Evolutionary conservation across 1,140 invertebrate species (phyloP).

Genomic region (Nasonia giraulti): DNA sequence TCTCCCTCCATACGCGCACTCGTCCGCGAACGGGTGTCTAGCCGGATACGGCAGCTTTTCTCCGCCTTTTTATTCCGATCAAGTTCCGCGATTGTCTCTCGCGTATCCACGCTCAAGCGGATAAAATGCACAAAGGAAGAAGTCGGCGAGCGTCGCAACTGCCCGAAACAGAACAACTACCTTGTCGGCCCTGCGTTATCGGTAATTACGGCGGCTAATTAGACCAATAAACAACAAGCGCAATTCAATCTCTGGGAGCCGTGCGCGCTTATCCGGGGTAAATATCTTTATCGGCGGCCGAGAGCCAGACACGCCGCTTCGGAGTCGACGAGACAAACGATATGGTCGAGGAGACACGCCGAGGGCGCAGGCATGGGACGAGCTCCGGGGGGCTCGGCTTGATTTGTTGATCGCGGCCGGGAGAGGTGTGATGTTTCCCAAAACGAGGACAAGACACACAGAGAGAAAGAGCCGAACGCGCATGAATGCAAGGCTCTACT

Average conservation of each 20-base stretch:
- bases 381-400: conserved; percentile 58
- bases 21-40: background rate
- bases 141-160: too few relatives aligned
- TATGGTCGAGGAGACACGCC: conserved; percentile 13
- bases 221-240: background rate
- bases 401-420: conserved; percentile 57
- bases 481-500: background rate
- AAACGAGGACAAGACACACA: background rate
- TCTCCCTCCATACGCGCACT: too few relatives aligned
- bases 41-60: background rate
- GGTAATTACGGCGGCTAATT: background rate
- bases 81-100: background rate
- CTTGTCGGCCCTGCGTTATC: background rate
- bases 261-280: conserved; percentile 59
- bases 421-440: conserved; percentile 38
- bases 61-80: background rate
- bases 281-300: conserved; percentile 65
- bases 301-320: background rate
- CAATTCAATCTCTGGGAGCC: background rate
- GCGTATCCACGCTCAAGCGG: background rate
- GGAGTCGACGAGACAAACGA: conserved; percentile 23
- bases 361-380: background rate
- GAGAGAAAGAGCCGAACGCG: background rate
- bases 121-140: background rate
- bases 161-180: too few relatives aligned